These are phyloP conservation scores for Ictalurus punctatus DNA, from an alignment of 2,113 vertebrate species.

Conservation along the genomic window DNA sequence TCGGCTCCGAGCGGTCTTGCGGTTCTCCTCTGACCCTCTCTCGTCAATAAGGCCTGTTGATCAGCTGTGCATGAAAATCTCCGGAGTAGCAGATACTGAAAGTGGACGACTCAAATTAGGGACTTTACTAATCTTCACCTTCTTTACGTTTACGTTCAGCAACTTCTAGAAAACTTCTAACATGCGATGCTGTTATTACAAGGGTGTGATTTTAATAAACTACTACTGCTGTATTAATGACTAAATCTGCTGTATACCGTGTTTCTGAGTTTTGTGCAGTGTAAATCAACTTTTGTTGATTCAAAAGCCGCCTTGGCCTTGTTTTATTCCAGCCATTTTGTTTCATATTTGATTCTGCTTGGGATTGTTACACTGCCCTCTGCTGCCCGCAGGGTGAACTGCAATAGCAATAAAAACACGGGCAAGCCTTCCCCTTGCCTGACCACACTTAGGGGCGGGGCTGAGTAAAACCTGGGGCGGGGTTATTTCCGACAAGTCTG, in stretches of 20 bases:
- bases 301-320: too few relatives aligned
- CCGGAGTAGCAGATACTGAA: background rate
- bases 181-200: background rate
- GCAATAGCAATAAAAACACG: background rate
- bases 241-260: background rate
- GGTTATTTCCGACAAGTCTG: background rate
- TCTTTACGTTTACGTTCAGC: background rate
- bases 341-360: background rate
- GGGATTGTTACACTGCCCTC: background rate
- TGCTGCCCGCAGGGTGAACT: constrained; percentile 12
- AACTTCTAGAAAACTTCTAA: background rate
- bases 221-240: background rate
- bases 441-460: too few relatives aligned
- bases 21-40: background rate
- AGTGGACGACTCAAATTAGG: background rate
- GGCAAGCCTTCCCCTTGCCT: background rate
- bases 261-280: background rate
- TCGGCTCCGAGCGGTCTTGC: background rate
- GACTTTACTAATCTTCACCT: background rate
- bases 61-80: background rate
- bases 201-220: background rate
- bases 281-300: background rate
- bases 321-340: background rate
- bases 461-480: background rate
- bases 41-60: background rate